These are phyloP conservation scores for Odontocerum albicorne DNA, from an alignment of 2,888 invertebrate genomes.

Conservation along the genomic window DNA sequence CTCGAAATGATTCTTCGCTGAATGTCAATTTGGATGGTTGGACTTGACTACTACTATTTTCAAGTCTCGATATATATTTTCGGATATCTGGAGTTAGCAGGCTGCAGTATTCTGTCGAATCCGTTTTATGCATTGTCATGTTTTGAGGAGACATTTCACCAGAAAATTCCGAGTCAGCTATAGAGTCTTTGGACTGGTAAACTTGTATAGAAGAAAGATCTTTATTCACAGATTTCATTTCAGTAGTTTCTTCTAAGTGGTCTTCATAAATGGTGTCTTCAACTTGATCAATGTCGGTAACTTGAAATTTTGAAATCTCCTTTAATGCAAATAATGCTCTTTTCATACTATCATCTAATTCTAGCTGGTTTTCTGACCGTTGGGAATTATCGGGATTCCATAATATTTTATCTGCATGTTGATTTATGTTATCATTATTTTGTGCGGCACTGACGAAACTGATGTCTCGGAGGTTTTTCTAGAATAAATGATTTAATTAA, in stretches of 20 bases:
- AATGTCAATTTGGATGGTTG: constrained; percentile 15
- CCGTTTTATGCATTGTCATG: constrained; percentile 46
- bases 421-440: too few relatives aligned
- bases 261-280: too few relatives aligned
- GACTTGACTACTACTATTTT: constrained; percentile 1
- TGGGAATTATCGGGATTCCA: too few relatives aligned
- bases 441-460: too few relatives aligned
- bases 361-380: too few relatives aligned
- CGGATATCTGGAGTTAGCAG: constrained; percentile 49
- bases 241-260: too few relatives aligned
- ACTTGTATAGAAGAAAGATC: neutral
- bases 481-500: too few relatives aligned
- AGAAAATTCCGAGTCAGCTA: constrained; percentile 5
- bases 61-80: constrained; percentile 17
- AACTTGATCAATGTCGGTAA: constrained; percentile 28
- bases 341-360: too few relatives aligned
- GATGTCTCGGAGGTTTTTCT: too few relatives aligned
- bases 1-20: constrained; percentile 34
- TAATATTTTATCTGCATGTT: too few relatives aligned
- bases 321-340: too few relatives aligned
- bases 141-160: neutral
- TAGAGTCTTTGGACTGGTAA: constrained; percentile 1
- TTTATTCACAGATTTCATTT: constrained; percentile 8
- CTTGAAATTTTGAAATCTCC: constrained; percentile 25
- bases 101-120: constrained; percentile 57